Percentiles rank a stretch among this genome's conserved stretches.
Evolutionary conservation across 1,140 invertebrate genomes (phyloP).

Genomic region (Aphaenogaster floridana): DNA sequence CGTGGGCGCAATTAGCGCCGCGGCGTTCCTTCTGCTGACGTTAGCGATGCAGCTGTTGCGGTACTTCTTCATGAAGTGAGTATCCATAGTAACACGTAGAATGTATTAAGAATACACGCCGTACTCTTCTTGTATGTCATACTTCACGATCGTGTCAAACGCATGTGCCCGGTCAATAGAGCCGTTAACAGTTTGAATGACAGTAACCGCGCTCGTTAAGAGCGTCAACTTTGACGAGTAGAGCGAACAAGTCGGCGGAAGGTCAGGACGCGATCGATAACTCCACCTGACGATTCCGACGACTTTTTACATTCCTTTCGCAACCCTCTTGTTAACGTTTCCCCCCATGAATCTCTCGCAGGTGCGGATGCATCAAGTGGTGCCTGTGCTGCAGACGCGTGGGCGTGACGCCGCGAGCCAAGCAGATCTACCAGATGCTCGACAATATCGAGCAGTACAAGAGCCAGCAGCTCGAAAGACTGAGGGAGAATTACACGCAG

Average conservation of each 20-base stretch:
- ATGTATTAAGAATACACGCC: background rate
- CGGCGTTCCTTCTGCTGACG: slow-evolving; percentile 92
- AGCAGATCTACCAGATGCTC: slow-evolving; percentile 94
- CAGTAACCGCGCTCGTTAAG: slow-evolving; percentile 24
- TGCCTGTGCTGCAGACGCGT: slow-evolving; percentile 91
- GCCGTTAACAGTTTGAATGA: slow-evolving; percentile 7
- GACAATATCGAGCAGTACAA: slow-evolving; percentile 97
- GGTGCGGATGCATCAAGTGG: slow-evolving; percentile 88
- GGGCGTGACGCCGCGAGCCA: slow-evolving; percentile 91
- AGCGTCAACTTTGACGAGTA: slow-evolving; percentile 16
- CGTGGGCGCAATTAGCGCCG: slow-evolving; percentile 93
- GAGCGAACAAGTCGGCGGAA: slow-evolving; percentile 14
- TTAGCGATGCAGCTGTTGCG: slow-evolving; percentile 92
- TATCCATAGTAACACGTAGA: slow-evolving; percentile 56
- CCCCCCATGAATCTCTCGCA: slow-evolving; percentile 76
- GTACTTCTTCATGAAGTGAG: slow-evolving; percentile 91
- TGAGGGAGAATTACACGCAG: slow-evolving; percentile 96
- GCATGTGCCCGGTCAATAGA: background rate
- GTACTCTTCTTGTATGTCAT: background rate
- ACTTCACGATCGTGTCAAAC: background rate
- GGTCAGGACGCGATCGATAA: slow-evolving; percentile 45
- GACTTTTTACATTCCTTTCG: background rate
- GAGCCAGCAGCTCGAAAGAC: slow-evolving; percentile 94
- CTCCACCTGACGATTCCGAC: slow-evolving; percentile 29
- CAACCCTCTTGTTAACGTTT: background rate